Evolutionary conservation across 2,797 vertebrate species (phyloP).

Genomic region (Enteromius viviparus): DNA sequence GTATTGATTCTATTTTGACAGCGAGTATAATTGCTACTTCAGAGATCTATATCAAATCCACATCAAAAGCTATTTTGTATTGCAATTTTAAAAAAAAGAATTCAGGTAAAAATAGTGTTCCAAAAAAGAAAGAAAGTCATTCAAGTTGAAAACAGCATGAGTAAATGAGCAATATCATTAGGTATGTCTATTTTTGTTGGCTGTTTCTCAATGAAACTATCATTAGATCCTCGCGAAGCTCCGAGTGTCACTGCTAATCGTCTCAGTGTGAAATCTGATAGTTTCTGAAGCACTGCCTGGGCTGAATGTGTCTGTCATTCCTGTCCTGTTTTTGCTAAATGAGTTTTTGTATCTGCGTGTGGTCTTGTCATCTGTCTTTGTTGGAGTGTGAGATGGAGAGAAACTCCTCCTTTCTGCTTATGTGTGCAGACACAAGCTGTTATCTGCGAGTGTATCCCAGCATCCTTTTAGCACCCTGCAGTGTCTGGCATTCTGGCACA

Average conservation of each 20-base stretch:
- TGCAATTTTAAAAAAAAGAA: too few relatives aligned
- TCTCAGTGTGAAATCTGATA: conserved; percentile 28
- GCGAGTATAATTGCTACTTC: not conserved
- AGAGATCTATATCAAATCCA: not conserved
- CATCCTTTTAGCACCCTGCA: conserved; percentile 41
- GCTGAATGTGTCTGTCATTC: conserved; percentile 17
- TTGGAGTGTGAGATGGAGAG: conserved; percentile 26
- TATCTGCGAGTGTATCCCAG: conserved; percentile 35
- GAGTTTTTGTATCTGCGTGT: conserved; percentile 22
- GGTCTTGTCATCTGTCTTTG: conserved; percentile 35
- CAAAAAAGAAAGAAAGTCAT: not conserved
- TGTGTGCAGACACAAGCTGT: conserved; percentile 43
- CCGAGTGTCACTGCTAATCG: not conserved
- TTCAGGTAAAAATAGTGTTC: not conserved
- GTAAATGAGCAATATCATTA: not conserved
- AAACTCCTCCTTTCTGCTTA: conserved; percentile 26
- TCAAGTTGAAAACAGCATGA: not conserved
- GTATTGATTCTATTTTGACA: too few relatives aligned
- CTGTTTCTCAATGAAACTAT: conserved; percentile 26
- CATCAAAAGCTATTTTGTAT: not conserved
- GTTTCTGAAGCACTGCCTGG: conserved; percentile 33
- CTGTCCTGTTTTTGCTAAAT: conserved; percentile 35
- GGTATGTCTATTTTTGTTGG: conserved; percentile 1
- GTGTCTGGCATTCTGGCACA: conserved; percentile 39
- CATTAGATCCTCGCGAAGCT: not conserved